phyloP scores from a whole-genome alignment of 92 coral and sea anemone species.

The Meandrina meandrites region DNA sequence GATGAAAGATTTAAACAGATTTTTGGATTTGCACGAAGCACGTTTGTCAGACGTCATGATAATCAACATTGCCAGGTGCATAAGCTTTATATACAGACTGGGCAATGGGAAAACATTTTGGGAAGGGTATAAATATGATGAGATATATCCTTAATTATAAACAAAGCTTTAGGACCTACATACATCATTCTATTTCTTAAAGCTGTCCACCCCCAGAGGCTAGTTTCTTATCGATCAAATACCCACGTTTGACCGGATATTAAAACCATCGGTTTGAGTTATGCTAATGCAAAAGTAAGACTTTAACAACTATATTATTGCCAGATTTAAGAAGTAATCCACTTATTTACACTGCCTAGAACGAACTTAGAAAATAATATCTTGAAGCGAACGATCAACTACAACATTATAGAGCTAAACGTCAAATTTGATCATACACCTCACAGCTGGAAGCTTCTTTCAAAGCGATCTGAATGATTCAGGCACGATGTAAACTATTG shows the following conservation, averaged over 20 bases:
- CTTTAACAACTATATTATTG: neutral
- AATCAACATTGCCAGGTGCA: too few species aligned
- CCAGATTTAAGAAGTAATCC: neutral
- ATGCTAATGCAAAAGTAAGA: neutral
- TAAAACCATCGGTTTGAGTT: neutral
- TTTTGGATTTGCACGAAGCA: too few species aligned
- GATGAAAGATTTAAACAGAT: too few species aligned
- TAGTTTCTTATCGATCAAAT: neutral
- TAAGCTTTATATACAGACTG: too few species aligned
- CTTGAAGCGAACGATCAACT: neutral
- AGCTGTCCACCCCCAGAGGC: too few species aligned
- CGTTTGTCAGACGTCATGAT: too few species aligned
- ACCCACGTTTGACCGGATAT: neutral
- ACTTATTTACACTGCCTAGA: neutral
- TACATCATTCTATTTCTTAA: too few species aligned
- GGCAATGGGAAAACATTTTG: too few species aligned
- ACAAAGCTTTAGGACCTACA: too few species aligned
- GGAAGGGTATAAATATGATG: too few species aligned
- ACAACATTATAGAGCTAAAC: neutral
- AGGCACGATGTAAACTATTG: neutral
- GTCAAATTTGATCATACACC: neutral
- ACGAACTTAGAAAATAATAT: neutral
- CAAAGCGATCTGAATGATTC: neutral
- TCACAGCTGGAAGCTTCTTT: constrained; percentile 11
- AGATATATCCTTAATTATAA: too few species aligned